A percentile compares a stretch with the other conserved stretches of the same genome.
Conservation (phyloP, 2,888 invertebrate species). For the Himalopsyche japonica region DNA sequence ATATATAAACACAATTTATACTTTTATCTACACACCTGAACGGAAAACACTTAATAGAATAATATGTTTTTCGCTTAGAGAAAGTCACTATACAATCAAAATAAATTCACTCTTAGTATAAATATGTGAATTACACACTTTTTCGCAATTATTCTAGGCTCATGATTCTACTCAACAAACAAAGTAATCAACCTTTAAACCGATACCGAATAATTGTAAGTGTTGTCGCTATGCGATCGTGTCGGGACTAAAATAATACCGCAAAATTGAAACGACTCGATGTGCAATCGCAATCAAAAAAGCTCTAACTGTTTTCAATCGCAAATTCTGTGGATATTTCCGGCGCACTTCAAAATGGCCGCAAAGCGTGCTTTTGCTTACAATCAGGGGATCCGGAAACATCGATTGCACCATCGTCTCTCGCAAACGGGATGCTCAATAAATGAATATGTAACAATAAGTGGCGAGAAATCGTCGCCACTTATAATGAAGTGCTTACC, state of each 20-base stretch:
- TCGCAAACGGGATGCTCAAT: slow-evolving; percentile 8
- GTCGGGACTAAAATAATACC: neutral
- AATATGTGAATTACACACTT: no score
- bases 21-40: no score
- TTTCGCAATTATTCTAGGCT: no score
- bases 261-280: neutral
- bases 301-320: neutral
- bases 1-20: no score
- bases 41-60: no score
- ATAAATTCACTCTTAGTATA: no score
- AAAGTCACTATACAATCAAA: no score
- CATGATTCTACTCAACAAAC: no score
- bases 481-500: neutral
- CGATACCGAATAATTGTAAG: no score
- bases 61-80: no score
- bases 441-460: slow-evolving; percentile 34
- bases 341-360: slow-evolving; percentile 24
- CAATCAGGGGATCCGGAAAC: slow-evolving; percentile 6
- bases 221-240: no score
- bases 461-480: slow-evolving; percentile 9
- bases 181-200: no score
- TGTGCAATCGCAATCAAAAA: neutral
- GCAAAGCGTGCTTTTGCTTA: slow-evolving; percentile 19
- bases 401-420: slow-evolving; percentile 7
- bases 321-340: neutral